Percentiles rank a stretch among this genome's conserved stretches.
Conservation (phyloP, 2,888 invertebrate species). For the Physocephala rufipes region DNA sequence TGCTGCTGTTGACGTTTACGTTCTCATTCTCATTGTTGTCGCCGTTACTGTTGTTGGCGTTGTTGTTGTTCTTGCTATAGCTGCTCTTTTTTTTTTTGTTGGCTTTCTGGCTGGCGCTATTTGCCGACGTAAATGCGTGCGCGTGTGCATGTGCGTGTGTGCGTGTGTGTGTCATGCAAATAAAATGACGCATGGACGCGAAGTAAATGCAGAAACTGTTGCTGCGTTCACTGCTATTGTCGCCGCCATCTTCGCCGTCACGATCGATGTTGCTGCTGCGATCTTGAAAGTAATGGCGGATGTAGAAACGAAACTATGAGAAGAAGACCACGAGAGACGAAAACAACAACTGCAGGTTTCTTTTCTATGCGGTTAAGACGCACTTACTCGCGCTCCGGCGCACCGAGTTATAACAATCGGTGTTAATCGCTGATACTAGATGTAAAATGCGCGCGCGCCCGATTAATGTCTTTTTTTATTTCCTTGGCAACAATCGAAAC, state of each 20-base stretch:
- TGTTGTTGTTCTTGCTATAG: slow-evolving; percentile 2
- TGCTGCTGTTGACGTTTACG: neutral
- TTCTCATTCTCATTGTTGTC: neutral
- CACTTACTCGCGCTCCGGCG: slow-evolving; percentile 23
- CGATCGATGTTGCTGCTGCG: neutral
- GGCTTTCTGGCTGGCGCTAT: neutral
- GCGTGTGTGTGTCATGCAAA: slow-evolving; percentile 15
- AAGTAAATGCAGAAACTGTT: neutral
- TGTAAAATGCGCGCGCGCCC: slow-evolving; percentile 16
- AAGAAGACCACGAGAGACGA: neutral
- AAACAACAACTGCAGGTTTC: slow-evolving; percentile 14
- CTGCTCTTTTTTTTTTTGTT: slow-evolving; percentile 11
- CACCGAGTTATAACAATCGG: slow-evolving; percentile 27
- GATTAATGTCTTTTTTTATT: slow-evolving; percentile 21
- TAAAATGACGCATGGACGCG: neutral
- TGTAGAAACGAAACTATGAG: slow-evolving; percentile 18
- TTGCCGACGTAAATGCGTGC: no score
- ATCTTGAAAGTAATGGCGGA: slow-evolving; percentile 19
- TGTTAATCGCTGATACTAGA: slow-evolving; percentile 31
- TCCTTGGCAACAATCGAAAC: neutral
- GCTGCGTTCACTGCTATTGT: neutral
- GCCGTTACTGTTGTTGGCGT: slow-evolving; percentile 2
- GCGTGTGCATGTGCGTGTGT: no score
- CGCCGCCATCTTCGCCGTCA: slow-evolving; percentile 1
- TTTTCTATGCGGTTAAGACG: slow-evolving; percentile 24